A percentile compares a stretch with the other conserved stretches of the same genome.
Conservation (phyloP, 2,113 vertebrate species). For the Anas platyrhynchos region DNA sequence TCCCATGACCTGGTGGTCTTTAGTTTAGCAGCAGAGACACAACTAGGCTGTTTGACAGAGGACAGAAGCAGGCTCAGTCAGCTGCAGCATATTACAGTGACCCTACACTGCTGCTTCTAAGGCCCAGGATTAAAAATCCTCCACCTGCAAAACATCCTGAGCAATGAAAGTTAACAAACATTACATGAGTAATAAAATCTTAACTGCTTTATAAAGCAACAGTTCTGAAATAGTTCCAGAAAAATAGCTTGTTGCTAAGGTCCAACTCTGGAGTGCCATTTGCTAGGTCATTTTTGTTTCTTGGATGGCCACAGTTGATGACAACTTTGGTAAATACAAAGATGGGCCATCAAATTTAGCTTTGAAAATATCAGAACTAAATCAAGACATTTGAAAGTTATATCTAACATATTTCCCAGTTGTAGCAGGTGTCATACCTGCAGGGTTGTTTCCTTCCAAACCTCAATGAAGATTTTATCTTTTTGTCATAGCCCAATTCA, state of each 20-base stretch:
- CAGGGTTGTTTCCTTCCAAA: constrained; percentile 75
- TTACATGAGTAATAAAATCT: background rate
- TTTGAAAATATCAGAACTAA: background rate
- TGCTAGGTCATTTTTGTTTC: background rate
- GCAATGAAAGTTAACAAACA: too few relatives aligned
- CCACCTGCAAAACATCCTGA: background rate
- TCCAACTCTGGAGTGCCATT: background rate
- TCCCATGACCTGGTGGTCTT: background rate
- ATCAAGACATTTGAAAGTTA: background rate
- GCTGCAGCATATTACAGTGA: background rate
- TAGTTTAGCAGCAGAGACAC: background rate
- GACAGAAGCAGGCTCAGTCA: background rate
- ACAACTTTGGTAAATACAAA: background rate
- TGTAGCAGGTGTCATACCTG: constrained; percentile 78
- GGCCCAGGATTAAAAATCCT: background rate
- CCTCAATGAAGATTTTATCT: constrained; percentile 65
- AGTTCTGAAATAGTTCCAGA: background rate
- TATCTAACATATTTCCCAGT: constrained; percentile 84
- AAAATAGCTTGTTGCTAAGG: background rate
- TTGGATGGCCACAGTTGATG: background rate
- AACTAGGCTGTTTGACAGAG: background rate
- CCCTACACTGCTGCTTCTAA: background rate
- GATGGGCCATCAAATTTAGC: background rate
- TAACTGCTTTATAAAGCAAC: background rate
- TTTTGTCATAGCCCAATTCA: constrained; percentile 79